Evolutionary conservation across 1,140 invertebrate genomes (phyloP).

Genomic region (Bombyx mori): DNA sequence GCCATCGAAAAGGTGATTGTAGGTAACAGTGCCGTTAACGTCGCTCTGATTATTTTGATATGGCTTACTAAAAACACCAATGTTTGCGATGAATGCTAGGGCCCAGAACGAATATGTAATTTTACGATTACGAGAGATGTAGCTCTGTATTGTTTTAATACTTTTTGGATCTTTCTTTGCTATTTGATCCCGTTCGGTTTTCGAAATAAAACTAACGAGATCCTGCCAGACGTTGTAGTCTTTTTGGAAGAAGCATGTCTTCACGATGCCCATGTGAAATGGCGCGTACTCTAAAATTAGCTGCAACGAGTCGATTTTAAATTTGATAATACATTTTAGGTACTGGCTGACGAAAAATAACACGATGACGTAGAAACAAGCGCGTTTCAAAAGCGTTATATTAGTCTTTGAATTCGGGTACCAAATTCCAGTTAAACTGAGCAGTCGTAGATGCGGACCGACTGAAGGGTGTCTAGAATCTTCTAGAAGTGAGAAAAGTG

Average conservation of each 20-base stretch:
- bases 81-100: slow-evolving; percentile 31
- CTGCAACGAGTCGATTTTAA: slow-evolving; percentile 19
- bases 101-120: slow-evolving; percentile 36
- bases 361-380: slow-evolving; percentile 25
- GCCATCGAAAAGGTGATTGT: slow-evolving; percentile 34
- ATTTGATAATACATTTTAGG: slow-evolving; percentile 27
- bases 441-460: slow-evolving; percentile 29
- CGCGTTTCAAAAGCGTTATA: slow-evolving; percentile 21
- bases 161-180: slow-evolving; percentile 13
- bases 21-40: slow-evolving; percentile 26
- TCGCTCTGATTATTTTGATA: slow-evolving; percentile 29
- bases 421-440: slow-evolving; percentile 31
- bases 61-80: slow-evolving; percentile 33
- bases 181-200: slow-evolving; percentile 24
- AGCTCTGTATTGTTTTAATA: slow-evolving; percentile 17
- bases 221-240: slow-evolving; percentile 27
- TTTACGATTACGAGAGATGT: slow-evolving; percentile 25
- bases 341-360: slow-evolving; percentile 36
- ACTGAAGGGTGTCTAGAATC: slow-evolving; percentile 27
- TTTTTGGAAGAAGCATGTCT: slow-evolving; percentile 30
- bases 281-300: slow-evolving; percentile 36
- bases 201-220: slow-evolving; percentile 28
- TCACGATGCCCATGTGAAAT: slow-evolving; percentile 36
- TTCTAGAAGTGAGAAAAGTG: slow-evolving; percentile 20
- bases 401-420: slow-evolving; percentile 17